Base-by-base conservation (phyloP, 1,140 invertebrate genomes). In the Scaptodrosophila lebanonensis region DNA sequence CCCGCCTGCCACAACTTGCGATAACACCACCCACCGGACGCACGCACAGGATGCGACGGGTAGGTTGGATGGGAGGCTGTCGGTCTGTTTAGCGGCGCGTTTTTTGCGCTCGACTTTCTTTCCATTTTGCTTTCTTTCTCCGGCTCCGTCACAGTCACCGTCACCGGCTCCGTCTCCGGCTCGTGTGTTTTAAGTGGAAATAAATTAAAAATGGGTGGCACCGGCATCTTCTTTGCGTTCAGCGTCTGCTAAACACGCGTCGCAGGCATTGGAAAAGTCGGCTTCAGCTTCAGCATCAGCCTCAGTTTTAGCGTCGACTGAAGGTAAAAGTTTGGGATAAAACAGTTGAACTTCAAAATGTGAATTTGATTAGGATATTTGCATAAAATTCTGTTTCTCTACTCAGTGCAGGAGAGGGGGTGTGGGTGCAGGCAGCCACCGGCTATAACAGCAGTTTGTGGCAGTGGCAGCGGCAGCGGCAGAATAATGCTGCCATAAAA, bases 281-380 rank as follows among this genome's bases (percentile, higher is more conserved):
- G 18, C 15, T 43, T 47, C 72, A 58, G 60, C 70, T 57, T 17
- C 38, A 45, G 58, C 61, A 42, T 45, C 52, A 45, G 42, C 52
- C 39, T 52, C 56, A 64, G 53, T 58, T 33, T 27, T 35, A 22
- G 39, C 35, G 25, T 66, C 40, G 39, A 30, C 38, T 40, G 53
- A 43, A 77, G 67, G 72, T 77, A 76, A 71, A 83, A 76, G 57
- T 83, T 82, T 82, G 67, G 83, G 76, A 85, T 82, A 83, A 84
- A 85, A 84, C 75, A 84, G 75, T 84, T 84, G 77, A 83, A 84
- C 83, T 84, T 76, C 82, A 66, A 83, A 84, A 84, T 84, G 82
- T 68, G 82, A 77, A 84, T 84, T 84, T 84, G 82, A 84, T 84
- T 84, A 84, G 82, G 82, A 84, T 79, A 84, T 84, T 84, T 84